Evolutionary conservation across 2,113 vertebrate species (phyloP).

Genomic region (Fulmarus glacialis): DNA sequence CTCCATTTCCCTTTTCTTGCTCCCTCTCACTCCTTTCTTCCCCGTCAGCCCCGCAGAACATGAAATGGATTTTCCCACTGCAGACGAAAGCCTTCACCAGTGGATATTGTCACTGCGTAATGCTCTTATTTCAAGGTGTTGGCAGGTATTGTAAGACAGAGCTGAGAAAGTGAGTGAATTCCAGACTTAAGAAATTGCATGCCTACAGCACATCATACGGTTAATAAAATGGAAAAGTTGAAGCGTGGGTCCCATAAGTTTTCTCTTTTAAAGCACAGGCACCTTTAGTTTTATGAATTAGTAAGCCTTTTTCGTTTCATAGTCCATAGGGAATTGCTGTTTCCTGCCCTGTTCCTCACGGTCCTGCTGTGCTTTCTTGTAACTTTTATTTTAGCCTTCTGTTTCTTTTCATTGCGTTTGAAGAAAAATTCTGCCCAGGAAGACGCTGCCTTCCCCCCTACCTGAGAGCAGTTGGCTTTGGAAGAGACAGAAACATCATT

Average conservation of each 20-base stretch:
- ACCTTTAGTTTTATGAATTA: slow-evolving; percentile 66
- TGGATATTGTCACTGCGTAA: not conserved
- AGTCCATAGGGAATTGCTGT: not conserved
- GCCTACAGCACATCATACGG: slow-evolving; percentile 15
- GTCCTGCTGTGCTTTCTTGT: not conserved
- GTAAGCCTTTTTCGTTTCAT: slow-evolving; percentile 45
- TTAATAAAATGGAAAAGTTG: slow-evolving; percentile 63
- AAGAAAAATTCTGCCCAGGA: not conserved
- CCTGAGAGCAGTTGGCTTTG: not conserved
- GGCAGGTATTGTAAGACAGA: not conserved
- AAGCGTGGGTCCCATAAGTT: not conserved
- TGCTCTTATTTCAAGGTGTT: slow-evolving; percentile 26
- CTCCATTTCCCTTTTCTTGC: not conserved
- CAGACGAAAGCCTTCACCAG: not conserved
- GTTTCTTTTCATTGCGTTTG: slow-evolving; percentile 10
- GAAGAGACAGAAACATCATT: not conserved
- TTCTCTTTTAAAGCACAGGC: slow-evolving; percentile 18
- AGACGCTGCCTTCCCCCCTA: not conserved
- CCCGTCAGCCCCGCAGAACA: not conserved
- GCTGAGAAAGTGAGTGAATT: not conserved
- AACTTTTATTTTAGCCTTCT: slow-evolving; percentile 52
- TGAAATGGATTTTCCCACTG: not conserved
- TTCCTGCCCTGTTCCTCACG: slow-evolving; percentile 1
- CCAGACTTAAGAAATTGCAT: not conserved
- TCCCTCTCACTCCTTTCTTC: not conserved